Evolutionary conservation across 2,797 vertebrate species (phyloP), one percentile per base, ranked within the genome.

Genomic region (Enteromius anoplus): DNA sequence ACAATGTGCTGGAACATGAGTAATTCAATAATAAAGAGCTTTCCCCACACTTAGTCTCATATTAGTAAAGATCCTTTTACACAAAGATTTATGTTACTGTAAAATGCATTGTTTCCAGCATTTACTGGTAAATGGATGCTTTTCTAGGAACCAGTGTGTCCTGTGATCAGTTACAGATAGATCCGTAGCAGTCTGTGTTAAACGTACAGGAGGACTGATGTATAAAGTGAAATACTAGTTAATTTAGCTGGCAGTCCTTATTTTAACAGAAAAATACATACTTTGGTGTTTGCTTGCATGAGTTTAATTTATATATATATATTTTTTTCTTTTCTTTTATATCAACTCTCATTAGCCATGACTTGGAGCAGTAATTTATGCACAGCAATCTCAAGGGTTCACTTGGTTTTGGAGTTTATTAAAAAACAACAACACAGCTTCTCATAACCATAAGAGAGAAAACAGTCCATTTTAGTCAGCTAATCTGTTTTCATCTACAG

Each of bases 391-490:
- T 23, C 66, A 19, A 19, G 34, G 51, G 64, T 68, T 70, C 7
- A n/a, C 81, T 75, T 65, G 49, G 68, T 70, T 79, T 72, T 60
- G 37, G 64, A 82, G 49, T 83, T 72, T 78, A 87, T 78, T 70
- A 68, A 40, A 83, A 55, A 77, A 51, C 5, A 60, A 66, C 26
- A 26, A 26, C 58, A 71, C 58, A 32, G 21, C 40, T 58, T 32
- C 79, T 49, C 26, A 21, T 37, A 71, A 47, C 26, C 78, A 45
- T 71, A 58, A n/a, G 49, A 80, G 26, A 77, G 21, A 73, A 42
- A 49, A 42, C 7, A 66, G 65, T 42, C 7, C 37, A 51, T 81
- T 65, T 76, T 51, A 58, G 65, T 75, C 68, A 47, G 34, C 55
- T 78, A 47, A 83, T 80, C 49, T 26, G 75, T 78, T 51, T 75